Base-by-base conservation (phyloP, 2,888 invertebrate genomes). In the Limnephilus auricula region DNA sequence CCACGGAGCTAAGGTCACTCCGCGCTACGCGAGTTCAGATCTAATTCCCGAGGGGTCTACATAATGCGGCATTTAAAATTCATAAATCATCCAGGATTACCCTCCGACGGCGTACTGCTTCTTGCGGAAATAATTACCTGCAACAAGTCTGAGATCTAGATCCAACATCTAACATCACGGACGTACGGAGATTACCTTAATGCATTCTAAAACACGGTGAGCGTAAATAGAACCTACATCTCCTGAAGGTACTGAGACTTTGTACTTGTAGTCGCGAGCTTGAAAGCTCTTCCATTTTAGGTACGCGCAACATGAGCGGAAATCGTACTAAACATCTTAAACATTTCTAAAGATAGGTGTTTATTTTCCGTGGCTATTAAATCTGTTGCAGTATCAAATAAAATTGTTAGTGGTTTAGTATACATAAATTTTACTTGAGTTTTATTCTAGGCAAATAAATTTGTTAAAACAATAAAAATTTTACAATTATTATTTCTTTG, bases 31-130 rank as follows among this genome's bases (percentile, higher is more conserved):
- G 92, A 92, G 92, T 90, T 92, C 92, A 92, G 40, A 88, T 37
- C 91, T 92, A 92, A 92, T 92, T 92, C 91, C 91, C 78, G 18
- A 80, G 31, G 92, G 89, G 85, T 91, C 90, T 92, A 40, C 89
- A 90, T 92, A 92, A 92, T 92, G 90, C 89, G 40, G 89, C 90
- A 91, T 92, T 92, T 92, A 92, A 91, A 92, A 91, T 92, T 92
- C 92, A 92, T 92, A 92, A 92, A 92, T 92, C 92, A 92, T 90
- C 80, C 79, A 40, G 82, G 87, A 92, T 89, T 90, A 89, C 45
- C 85, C 89, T 65, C 45, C 65, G 88, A 87, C 65, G 89, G 50
- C n/a, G 31, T 50, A 45, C 90, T 80, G 91, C 90, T 90, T 92
- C 90, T 91, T 90, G 89, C 79, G 90, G 90, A 92, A 84, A 90